phyloP scores from a whole-genome alignment of 37 sponge, comb jelly and placozoan species.

The Crambe crambe region DNA sequence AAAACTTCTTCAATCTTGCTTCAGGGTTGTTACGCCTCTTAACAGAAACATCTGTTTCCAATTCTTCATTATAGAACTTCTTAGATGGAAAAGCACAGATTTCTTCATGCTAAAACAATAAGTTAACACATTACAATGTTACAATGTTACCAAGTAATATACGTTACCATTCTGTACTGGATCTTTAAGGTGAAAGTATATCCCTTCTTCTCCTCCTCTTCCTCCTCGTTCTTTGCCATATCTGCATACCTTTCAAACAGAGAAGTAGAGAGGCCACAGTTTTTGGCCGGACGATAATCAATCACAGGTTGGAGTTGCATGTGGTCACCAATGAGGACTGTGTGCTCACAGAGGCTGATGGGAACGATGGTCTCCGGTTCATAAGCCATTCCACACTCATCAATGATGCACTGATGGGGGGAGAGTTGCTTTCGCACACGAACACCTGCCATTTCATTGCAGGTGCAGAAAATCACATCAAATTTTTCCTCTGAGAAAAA shows the following conservation, averaged over 20 bases:
- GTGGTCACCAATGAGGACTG: slow-evolving; percentile 75
- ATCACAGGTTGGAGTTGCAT: slow-evolving; percentile 72
- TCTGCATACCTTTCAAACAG: slow-evolving; percentile 75
- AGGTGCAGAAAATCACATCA: slow-evolving; percentile 69
- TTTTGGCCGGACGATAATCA: slow-evolving; percentile 42
- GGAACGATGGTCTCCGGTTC: slow-evolving; percentile 79
- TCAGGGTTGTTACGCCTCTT: slow-evolving; percentile 9
- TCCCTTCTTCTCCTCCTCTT: not conserved
- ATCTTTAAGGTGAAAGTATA: slow-evolving; percentile 9
- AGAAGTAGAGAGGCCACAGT: slow-evolving; percentile 58
- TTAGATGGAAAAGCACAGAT: slow-evolving; percentile 69
- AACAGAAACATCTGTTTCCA: slow-evolving; percentile 46
- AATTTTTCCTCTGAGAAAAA: slow-evolving; percentile 23
- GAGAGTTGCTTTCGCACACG: slow-evolving; percentile 23
- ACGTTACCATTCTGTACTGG: slow-evolving; percentile 84
- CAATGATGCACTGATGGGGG: slow-evolving; percentile 64
- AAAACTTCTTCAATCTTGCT: slow-evolving; percentile 22
- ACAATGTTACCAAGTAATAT: too few species aligned
- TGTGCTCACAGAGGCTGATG: slow-evolving; percentile 66
- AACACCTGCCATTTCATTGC: slow-evolving; percentile 61
- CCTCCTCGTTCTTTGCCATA: too few species aligned
- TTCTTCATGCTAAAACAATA: slow-evolving; percentile 53
- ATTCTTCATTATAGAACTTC: slow-evolving; percentile 54
- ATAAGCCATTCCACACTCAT: slow-evolving; percentile 80
- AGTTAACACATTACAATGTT: not conserved